Base-by-base conservation (phyloP, 2,888 invertebrate genomes). In the Cheilosia scutellata region DNA sequence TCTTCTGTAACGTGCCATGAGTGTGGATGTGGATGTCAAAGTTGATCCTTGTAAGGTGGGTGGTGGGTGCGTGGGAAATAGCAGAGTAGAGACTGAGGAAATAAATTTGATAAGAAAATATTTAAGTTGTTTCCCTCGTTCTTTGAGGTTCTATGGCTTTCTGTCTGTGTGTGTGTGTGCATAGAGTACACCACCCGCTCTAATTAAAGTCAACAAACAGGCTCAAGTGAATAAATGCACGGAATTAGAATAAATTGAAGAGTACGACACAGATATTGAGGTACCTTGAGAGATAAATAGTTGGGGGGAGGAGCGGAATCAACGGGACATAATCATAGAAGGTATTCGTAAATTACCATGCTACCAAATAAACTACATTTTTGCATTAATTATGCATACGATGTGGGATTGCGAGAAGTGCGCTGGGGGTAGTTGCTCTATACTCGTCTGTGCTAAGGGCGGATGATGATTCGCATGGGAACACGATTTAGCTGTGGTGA, bases 221-320 rank as follows among this genome's bases (percentile, higher is more conserved):
- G 63, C 80, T 82, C 76, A 82, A 86, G 86, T 86, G 86, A 86
- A 86, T 86, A 86, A 86, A 86, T 86, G 76, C 80, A 86, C 82
- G 72, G 68, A 86, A 86, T 86, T 86, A 86, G 80, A 86, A 86
- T 86, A 82, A 86, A 86, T 86, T 86, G 86, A 86, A 76, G 86
- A 72, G 62, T 37, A 72, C 71, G 80, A 57, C 68, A 78, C 66
- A 68, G 68, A 51, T 42, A 70, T 68, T 44, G 53, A 62, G 66
- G 72, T 55, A 29, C 20, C 47, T 53, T 53, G 70, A 55, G 51
- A 70, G 27, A 42, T 20, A 25, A 11, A 20, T 31, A 27, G 33
- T 27, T 62, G 42, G 31, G 5, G 20, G 11, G 25, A 31, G 4
- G 42, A 11, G 33, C 47, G 9, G 29, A 47, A 66, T 40, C 63